These are phyloP conservation scores for Phortica okadai DNA, from an alignment of 2,888 invertebrate species.

Conservation along the genomic window DNA sequence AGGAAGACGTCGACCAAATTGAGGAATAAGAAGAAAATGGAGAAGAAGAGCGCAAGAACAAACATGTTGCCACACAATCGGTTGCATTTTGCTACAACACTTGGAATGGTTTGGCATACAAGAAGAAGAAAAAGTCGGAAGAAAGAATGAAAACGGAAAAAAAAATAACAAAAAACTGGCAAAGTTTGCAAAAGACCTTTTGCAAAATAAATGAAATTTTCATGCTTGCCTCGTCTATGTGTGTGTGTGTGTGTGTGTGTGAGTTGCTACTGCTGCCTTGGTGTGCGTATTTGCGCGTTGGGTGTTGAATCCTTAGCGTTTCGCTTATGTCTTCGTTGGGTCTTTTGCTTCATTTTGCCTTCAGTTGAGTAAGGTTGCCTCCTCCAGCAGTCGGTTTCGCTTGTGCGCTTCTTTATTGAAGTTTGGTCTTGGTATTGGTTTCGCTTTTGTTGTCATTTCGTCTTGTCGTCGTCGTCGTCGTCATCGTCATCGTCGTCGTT, in stretches of 20 bases:
- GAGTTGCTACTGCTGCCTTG: not conserved
- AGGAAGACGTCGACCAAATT: not conserved
- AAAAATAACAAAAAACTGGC: constrained; percentile 45
- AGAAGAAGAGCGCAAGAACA: not conserved
- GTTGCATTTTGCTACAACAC: not conserved
- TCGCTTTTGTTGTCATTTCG: constrained; percentile 18
- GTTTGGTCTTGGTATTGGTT: constrained; percentile 25
- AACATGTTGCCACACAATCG: not conserved
- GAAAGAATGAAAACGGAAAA: constrained; percentile 28
- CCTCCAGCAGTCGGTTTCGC: not conserved
- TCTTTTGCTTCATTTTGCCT: too few species aligned
- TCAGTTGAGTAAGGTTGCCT: not conserved
- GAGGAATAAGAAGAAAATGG: not conserved
- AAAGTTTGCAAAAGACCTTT: constrained; percentile 52
- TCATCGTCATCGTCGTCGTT: not conserved
- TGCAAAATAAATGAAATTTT: constrained; percentile 66
- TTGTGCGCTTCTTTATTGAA: constrained; percentile 25
- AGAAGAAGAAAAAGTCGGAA: constrained; percentile 14
- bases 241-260: not conserved
- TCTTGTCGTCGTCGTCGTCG: constrained; percentile 12
- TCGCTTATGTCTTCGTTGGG: not conserved
- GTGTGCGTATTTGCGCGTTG: constrained; percentile 9
- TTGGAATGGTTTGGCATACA: not conserved
- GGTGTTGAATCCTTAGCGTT: not conserved
- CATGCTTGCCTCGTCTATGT: constrained; percentile 47